Conservation (phyloP, 2,888 invertebrate genomes). For the Epinotia ramella region DNA sequence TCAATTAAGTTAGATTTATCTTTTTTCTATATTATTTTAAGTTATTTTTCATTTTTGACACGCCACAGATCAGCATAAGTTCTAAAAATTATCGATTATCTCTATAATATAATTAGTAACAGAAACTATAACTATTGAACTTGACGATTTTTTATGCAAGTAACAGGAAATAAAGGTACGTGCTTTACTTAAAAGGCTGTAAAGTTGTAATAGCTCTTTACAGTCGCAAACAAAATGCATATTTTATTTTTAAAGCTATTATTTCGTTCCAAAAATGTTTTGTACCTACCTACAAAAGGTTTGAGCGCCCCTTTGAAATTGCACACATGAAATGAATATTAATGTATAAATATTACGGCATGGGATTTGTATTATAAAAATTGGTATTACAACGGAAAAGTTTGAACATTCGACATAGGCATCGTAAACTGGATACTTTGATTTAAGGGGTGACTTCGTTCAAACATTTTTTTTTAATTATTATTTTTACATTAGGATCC, state of each 20-base stretch:
- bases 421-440: too few species aligned
- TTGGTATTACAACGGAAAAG: background rate
- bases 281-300: background rate
- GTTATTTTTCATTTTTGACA: too few species aligned
- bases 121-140: background rate
- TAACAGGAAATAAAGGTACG: too few species aligned
- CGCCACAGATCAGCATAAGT: too few species aligned
- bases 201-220: background rate
- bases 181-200: background rate
- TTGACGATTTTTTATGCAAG: background rate
- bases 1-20: too few species aligned
- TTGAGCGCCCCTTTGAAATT: background rate
- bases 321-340: slow-evolving; percentile 12
- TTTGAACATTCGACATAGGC: background rate
- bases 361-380: slow-evolving; percentile 1
- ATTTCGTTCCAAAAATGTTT: background rate
- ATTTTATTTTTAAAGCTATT: background rate
- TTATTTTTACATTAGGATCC: too few species aligned
- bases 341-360: background rate
- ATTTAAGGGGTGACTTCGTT: too few species aligned
- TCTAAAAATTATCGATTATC: background rate
- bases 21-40: too few species aligned
- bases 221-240: background rate
- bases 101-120: background rate
- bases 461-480: too few species aligned